Evolutionary conservation across 2,113 vertebrate genomes (phyloP), one percentile per base, ranked within the genome.

Genomic region (Lates calcarifer): DNA sequence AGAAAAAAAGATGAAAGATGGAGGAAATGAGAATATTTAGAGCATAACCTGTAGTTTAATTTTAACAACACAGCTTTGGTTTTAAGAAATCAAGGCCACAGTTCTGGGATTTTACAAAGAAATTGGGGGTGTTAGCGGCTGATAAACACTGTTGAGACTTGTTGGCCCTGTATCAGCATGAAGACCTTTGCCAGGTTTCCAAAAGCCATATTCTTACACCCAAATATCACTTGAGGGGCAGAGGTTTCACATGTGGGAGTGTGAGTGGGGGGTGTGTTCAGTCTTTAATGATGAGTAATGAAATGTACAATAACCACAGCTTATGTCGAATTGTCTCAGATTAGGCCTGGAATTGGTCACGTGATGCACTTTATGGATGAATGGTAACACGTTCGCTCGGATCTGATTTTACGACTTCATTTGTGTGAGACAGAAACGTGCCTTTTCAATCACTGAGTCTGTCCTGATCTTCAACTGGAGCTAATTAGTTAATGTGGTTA

Each of bases 361-460:
- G 47, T 74, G 55, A 90, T 85, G 94, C 94, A 94, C 94, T 95
- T 94, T 94, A 95, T 67, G 77, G 79, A 85, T 67, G 77, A 89
- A 82, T 77, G 82, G 80, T 77, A 85, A 72, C 63, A 33, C 81
- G 70, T 65, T 67, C 70, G 61, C 49, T 77, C 43, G 56, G 63
- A 63, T 77, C 4, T 26, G 35, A 78, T 87, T 84, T 88, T 61
- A 74, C 26, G 28, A 2, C 61, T 43, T 66, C 1, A 43, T 55
- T 35, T 33, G 47, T 74, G 24, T 31, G 29, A 87, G 81, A 85
- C 82, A 55, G 83, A 87, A 67, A 83, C 6, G 84, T 94, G 88
- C 93, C 84, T 93, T 89, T 85, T 77, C 45, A 28, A 20, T 78
- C 67, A 28, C 70, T 72, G 10, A 20, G 24, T 63, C 58, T 62